Percentiles rank a stretch among this genome's conserved stretches.
phyloP scores from a whole-genome alignment of 2,797 vertebrate species.

The Lateolabrax maculatus region DNA sequence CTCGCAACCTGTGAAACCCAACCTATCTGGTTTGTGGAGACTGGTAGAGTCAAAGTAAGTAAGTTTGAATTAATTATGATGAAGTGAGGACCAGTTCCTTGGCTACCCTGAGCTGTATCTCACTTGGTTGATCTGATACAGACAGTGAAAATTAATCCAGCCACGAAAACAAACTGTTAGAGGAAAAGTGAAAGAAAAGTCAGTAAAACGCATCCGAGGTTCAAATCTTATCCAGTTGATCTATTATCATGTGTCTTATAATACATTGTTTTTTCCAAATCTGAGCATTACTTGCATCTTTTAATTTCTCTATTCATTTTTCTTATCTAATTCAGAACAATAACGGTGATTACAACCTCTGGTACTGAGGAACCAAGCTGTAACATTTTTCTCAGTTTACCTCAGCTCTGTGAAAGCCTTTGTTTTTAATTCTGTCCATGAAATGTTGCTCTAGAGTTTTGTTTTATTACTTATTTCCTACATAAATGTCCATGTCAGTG shows the following conservation, averaged over 20 bases:
- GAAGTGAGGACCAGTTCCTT: conserved; percentile 8
- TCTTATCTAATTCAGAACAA: not conserved
- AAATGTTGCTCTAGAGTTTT: conserved; percentile 57
- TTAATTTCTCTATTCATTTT: not conserved
- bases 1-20: conserved; percentile 56
- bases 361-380: not conserved
- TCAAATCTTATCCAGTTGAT: not conserved
- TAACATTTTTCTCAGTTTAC: conserved; percentile 36
- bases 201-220: not conserved
- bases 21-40: conserved; percentile 43
- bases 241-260: not conserved
- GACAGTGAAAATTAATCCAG: conserved; percentile 19
- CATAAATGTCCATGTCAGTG: conserved; percentile 65
- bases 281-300: not conserved
- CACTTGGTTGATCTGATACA: conserved; percentile 8
- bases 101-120: conserved; percentile 8
- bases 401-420: conserved; percentile 47
- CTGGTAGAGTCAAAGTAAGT: conserved; percentile 20
- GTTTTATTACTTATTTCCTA: conserved; percentile 68
- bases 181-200: not conserved
- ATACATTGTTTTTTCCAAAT: not conserved
- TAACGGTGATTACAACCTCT: not conserved
- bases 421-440: conserved; percentile 53
- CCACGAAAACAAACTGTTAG: not conserved
- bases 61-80: conserved; percentile 73